Conservation (phyloP, 1,140 invertebrate genomes). For the Trichogramma pretiosum region DNA sequence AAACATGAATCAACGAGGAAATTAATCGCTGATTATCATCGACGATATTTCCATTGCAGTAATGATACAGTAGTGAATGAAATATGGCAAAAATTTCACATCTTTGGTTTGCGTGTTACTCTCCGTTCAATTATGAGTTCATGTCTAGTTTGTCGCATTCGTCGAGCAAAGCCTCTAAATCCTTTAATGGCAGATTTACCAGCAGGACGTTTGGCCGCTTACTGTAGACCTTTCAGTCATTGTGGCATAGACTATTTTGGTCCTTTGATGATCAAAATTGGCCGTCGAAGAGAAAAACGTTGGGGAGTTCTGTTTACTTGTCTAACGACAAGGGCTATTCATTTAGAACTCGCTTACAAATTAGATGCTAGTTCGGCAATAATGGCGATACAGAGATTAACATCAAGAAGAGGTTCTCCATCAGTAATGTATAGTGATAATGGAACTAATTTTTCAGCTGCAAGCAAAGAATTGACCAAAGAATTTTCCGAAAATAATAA, state of each 20-base stretch:
- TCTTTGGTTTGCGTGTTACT: slow-evolving; percentile 13
- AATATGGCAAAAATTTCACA: slow-evolving; percentile 21
- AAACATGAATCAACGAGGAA: background rate
- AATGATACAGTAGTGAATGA: slow-evolving; percentile 20
- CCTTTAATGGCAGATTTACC: slow-evolving; percentile 24
- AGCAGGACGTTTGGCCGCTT: slow-evolving; percentile 17
- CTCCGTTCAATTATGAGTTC: background rate
- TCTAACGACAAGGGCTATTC: slow-evolving; percentile 21
- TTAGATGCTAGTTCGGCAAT: slow-evolving; percentile 22
- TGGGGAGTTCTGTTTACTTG: slow-evolving; percentile 31
- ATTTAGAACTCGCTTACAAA: slow-evolving; percentile 22
- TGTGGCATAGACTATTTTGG: slow-evolving; percentile 28
- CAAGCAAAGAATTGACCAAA: too few relatives aligned
- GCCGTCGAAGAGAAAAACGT: slow-evolving; percentile 25
- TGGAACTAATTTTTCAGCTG: slow-evolving; percentile 29
- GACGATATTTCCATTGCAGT: slow-evolving; percentile 11
- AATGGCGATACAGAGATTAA: slow-evolving; percentile 23
- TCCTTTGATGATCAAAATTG: slow-evolving; percentile 22
- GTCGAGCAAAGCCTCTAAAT: background rate
- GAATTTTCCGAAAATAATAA: slow-evolving; percentile 7
- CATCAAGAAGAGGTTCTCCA: slow-evolving; percentile 17
- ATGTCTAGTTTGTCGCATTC: background rate
- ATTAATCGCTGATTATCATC: slow-evolving; percentile 16
- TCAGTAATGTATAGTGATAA: slow-evolving; percentile 23
- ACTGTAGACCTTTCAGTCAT: slow-evolving; percentile 22